Conservation (phyloP, 2,797 vertebrate species). For the Cottoperca gobio region DNA sequence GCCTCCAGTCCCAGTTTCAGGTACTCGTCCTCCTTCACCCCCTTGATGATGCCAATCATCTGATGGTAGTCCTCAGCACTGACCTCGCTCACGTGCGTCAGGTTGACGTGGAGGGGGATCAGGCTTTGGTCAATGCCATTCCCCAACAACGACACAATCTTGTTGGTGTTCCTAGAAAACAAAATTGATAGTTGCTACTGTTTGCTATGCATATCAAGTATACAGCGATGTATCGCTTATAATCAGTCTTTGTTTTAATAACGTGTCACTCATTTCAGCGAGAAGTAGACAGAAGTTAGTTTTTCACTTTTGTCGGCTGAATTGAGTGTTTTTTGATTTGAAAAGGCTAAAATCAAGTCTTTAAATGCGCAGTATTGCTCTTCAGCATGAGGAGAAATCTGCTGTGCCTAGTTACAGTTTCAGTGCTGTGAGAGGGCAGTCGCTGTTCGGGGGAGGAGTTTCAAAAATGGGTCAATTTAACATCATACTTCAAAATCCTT, state of each 20-base stretch:
- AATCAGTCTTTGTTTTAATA: no score
- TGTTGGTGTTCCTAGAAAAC: conserved; percentile 88
- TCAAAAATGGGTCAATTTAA: neutral
- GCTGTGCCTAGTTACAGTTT: neutral
- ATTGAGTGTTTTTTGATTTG: no score
- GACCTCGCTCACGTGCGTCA: conserved; percentile 86
- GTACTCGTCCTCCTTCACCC: conserved; percentile 88
- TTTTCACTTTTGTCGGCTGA: no score
- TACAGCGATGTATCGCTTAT: neutral
- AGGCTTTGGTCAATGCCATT: conserved; percentile 84
- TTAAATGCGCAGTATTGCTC: neutral
- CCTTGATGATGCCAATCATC: conserved; percentile 87
- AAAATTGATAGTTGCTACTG: neutral
- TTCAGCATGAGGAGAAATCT: neutral
- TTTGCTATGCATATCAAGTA: neutral
- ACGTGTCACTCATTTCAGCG: no score
- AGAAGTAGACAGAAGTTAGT: no score
- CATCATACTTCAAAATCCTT: neutral
- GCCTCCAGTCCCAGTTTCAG: conserved; percentile 85
- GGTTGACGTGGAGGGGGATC: conserved; percentile 92
- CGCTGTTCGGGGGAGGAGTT: neutral
- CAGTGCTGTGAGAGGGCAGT: neutral
- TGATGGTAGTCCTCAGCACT: conserved; percentile 89
- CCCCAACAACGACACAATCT: conserved; percentile 87
- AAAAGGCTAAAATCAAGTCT: neutral